Percentiles rank a stretch among this genome's conserved stretches.
These are phyloP conservation scores for Lophius americanus DNA, from an alignment of 2,797 vertebrate species.

Conservation along the genomic window DNA sequence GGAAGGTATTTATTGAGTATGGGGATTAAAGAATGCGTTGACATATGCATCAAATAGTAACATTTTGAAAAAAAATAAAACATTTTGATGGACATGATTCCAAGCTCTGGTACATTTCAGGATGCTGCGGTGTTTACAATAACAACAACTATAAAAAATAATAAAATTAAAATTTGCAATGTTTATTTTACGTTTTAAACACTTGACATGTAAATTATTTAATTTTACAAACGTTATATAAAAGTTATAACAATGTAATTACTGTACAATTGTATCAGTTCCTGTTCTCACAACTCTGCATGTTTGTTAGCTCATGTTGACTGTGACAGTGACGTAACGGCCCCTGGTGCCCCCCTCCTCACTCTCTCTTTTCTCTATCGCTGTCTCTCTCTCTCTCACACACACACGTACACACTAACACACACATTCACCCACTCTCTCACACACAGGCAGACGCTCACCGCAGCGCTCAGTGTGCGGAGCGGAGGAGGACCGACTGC, in stretches of 20 bases:
- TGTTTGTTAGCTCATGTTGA: conserved; percentile 32
- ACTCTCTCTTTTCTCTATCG: conserved; percentile 18
- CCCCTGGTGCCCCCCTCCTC: conserved; percentile 23
- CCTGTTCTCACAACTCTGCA: background rate
- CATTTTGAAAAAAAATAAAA: background rate
- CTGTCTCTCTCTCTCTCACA: conserved; percentile 8
- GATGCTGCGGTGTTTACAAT: background rate
- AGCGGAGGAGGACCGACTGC: conserved; percentile 50
- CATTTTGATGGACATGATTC: too few relatives aligned
- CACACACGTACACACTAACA: conserved; percentile 18
- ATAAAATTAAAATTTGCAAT: too few relatives aligned
- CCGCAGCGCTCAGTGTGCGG: conserved; percentile 60
- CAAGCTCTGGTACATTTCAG: background rate
- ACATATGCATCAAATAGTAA: background rate
- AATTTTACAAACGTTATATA: too few relatives aligned
- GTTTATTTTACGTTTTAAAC: too few relatives aligned
- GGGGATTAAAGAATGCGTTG: background rate
- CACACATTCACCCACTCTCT: conserved; percentile 28
- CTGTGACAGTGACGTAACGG: conserved; percentile 68
- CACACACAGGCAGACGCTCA: conserved; percentile 58
- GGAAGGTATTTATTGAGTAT: background rate
- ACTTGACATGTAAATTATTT: too few relatives aligned
- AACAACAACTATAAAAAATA: background rate
- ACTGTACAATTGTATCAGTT: background rate
- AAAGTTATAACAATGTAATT: too few relatives aligned